Percentiles rank a stretch among this genome's conserved stretches.
Conservation (phyloP, 2,113 vertebrate genomes). For the Myrmecobius fasciatus region DNA sequence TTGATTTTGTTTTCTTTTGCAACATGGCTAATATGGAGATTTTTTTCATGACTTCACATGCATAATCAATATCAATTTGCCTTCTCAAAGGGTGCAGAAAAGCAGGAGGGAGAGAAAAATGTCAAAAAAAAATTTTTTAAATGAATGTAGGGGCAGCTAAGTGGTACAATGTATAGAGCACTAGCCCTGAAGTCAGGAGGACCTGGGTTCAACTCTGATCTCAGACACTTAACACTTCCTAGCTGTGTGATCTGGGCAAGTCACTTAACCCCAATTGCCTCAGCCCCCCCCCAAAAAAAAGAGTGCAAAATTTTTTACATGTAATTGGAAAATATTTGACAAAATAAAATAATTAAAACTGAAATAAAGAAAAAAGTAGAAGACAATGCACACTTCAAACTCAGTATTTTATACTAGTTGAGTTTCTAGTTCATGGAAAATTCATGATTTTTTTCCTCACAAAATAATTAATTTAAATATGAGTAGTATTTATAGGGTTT, state of each 20-base stretch:
- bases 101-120: neutral
- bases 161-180: too few species aligned
- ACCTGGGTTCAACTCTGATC: too few species aligned
- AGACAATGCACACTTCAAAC: neutral
- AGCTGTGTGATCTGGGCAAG: too few species aligned
- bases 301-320: neutral
- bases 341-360: neutral
- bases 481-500: neutral
- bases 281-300: too few species aligned
- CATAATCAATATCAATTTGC: neutral
- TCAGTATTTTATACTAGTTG: neutral
- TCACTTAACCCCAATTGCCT: too few species aligned
- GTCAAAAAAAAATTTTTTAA: too few species aligned
- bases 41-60: neutral
- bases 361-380: neutral
- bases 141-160: too few species aligned
- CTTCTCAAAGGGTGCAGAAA: neutral
- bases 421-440: neutral
- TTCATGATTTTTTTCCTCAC: neutral
- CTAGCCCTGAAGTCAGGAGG: too few species aligned
- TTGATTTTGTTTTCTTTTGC: neutral
- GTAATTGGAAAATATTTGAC: neutral
- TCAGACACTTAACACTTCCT: too few species aligned
- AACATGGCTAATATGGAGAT: neutral
- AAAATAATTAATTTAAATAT: neutral